Evolutionary conservation across 2,797 vertebrate genomes (phyloP).

Genomic region (Acipenser ruthenus): DNA sequence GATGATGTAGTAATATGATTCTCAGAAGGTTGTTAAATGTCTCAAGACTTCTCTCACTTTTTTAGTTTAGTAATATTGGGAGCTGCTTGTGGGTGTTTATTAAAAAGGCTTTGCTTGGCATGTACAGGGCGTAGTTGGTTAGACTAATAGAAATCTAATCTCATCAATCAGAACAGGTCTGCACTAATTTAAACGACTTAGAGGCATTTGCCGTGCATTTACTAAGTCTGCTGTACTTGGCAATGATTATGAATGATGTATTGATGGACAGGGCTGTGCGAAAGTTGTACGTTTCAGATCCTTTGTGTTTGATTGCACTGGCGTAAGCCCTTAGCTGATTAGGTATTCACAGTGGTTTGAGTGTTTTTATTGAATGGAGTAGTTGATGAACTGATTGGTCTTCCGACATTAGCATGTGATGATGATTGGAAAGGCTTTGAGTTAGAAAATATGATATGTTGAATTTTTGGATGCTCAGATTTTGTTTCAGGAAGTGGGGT

Average conservation of each 20-base stretch:
- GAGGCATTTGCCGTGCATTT: not conserved
- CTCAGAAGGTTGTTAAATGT: not conserved
- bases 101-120: too few species aligned
- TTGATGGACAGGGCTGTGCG: not conserved
- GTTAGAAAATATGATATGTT: too few species aligned
- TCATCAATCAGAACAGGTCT: too few species aligned
- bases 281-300: not conserved
- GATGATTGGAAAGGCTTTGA: slow-evolving; percentile 33
- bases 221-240: not conserved
- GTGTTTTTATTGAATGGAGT: slow-evolving; percentile 46
- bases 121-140: too few species aligned
- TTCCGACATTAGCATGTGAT: slow-evolving; percentile 35
- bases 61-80: not conserved
- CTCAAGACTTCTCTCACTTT: not conserved
- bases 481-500: too few species aligned
- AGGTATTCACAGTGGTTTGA: slow-evolving; percentile 32
- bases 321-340: slow-evolving; percentile 19
- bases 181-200: not conserved
- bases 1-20: slow-evolving; percentile 6
- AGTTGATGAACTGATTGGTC: slow-evolving; percentile 35
- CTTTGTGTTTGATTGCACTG: slow-evolving; percentile 19
- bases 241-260: not conserved
- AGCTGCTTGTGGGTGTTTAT: not conserved
- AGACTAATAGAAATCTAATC: too few species aligned
- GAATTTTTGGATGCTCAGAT: too few species aligned